Conservation (phyloP, 2,888 invertebrate genomes). For the Thalpophila matura region DNA sequence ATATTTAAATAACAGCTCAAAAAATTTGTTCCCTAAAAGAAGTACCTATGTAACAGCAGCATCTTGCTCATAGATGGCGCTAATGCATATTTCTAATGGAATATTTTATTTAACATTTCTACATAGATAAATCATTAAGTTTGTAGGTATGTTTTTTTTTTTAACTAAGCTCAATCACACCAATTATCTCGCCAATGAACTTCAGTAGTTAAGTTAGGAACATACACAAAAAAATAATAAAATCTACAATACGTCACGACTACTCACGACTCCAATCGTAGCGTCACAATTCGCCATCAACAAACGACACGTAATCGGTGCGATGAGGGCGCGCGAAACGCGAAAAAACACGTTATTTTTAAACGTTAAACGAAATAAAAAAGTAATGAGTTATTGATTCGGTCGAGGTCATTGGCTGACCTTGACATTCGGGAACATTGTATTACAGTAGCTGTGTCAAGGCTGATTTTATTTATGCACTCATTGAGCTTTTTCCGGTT, state of each 20-base stretch:
- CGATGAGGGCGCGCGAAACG: conserved; percentile 73
- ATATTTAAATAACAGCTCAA: no score
- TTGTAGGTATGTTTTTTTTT: no score
- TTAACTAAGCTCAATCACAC: no score
- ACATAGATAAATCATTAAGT: no score
- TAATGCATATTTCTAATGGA: no score
- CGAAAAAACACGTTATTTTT: conserved; percentile 81
- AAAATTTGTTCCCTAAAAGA: no score
- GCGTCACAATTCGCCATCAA: conserved; percentile 74
- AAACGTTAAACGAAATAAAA: conserved; percentile 83
- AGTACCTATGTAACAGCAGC: no score
- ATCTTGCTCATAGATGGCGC: no score
- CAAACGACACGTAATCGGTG: conserved; percentile 73
- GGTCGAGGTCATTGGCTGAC: conserved; percentile 71
- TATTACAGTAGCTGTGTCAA: conserved; percentile 74
- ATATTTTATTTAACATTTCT: no score
- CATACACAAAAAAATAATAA: background rate
- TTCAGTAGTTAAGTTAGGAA: background rate
- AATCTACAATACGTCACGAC: conserved; percentile 45
- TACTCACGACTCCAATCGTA: conserved; percentile 55
- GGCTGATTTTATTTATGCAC: conserved; percentile 75
- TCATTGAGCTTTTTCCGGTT: conserved; percentile 62
- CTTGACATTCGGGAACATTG: conserved; percentile 65
- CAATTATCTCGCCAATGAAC: background rate
- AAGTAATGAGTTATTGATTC: conserved; percentile 84